Conservation (phyloP, 2,113 vertebrate genomes). For the Corvus hawaiiensis region DNA sequence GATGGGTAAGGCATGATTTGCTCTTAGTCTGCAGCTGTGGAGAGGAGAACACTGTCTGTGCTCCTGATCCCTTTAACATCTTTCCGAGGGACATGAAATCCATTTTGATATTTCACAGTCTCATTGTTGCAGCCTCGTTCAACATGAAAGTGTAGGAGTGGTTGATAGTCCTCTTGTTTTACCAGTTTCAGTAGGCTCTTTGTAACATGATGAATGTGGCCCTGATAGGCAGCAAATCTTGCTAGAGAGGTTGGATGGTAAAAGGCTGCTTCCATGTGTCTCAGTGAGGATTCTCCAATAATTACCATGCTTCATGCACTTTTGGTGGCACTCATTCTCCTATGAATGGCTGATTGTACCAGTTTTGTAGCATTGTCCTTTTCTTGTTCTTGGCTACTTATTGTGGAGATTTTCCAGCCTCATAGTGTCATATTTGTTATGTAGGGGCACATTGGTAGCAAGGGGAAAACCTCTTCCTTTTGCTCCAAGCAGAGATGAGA, state of each 20-base stretch:
- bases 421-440: background rate
- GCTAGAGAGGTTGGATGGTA: background rate
- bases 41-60: background rate
- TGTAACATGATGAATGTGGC: background rate
- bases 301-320: background rate
- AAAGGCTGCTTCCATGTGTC: background rate
- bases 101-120: background rate
- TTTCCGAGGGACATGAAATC: background rate
- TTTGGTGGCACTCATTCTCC: background rate
- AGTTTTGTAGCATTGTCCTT: background rate
- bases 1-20: background rate
- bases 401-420: background rate
- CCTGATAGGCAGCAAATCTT: background rate
- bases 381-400: background rate
- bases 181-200: background rate
- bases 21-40: background rate
- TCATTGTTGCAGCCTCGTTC: background rate
- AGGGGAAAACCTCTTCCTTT: background rate
- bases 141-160: background rate
- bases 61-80: background rate
- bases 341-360: background rate
- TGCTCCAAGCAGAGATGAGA: background rate
- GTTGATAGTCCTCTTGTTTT: background rate
- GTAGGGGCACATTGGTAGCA: background rate
- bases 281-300: background rate